Conservation (phyloP, 2,797 vertebrate species). For the Halcyon chelicuti region DNA sequence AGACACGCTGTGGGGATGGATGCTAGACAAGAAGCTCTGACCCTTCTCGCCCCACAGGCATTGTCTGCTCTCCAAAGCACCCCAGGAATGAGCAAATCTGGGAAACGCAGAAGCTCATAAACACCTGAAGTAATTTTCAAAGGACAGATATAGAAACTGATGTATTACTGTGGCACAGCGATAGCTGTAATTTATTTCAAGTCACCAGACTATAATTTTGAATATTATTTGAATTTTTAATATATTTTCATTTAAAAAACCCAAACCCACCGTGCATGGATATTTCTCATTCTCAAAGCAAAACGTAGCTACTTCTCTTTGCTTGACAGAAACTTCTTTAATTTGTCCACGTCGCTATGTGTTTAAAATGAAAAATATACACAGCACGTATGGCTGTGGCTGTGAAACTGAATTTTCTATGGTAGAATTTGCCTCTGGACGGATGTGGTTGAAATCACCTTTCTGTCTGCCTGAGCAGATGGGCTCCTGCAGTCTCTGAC, state of each 20-base stretch:
- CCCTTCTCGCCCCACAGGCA: background rate
- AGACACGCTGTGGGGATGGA: fast-evolving
- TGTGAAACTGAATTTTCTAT: background rate
- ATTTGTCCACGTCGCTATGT: background rate
- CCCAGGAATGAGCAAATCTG: background rate
- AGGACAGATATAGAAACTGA: background rate
- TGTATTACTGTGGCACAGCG: no score
- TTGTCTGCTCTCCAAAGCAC: fast-evolving
- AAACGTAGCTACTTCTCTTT: fast-evolving
- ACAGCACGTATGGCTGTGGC: background rate
- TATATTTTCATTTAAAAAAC: background rate
- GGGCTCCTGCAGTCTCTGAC: background rate
- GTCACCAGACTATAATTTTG: background rate
- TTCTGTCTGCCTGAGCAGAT: background rate
- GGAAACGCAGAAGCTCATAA: background rate
- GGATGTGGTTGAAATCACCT: background rate
- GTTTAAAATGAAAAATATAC: background rate
- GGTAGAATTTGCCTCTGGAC: background rate
- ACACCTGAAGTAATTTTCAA: background rate
- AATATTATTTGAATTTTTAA: background rate
- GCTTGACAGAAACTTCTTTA: background rate
- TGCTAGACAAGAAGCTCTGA: fast-evolving
- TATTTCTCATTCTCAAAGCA: background rate
- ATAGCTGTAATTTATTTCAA: background rate
- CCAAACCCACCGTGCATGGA: fast-evolving